Evolutionary conservation across 1,140 invertebrate species (phyloP), one percentile per base, ranked within the genome.

Genomic region (Ectropis grisescens): DNA sequence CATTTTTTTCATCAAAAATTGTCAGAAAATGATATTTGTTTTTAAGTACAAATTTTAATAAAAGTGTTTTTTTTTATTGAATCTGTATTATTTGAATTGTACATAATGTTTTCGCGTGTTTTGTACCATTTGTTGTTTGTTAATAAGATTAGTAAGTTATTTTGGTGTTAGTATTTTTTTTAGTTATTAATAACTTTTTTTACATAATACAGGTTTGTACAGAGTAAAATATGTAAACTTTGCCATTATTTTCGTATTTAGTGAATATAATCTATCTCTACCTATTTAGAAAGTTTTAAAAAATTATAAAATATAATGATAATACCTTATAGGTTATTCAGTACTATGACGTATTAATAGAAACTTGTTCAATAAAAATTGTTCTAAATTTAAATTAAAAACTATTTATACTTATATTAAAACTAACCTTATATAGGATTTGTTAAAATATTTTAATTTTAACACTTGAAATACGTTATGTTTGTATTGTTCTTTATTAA

Each of bases 311-410:
- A 47, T 41, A 36, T 57, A 48, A 58, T 40, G 49, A 47, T 65
- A 65, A 54, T 56, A 36, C 57, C 55, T 42, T 52, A 58, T 68
- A 68, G 57, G 48, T 55, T 30, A 31, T 25, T 65, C n/a, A 60
- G 51, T 59, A 54, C 46, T 56, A 51, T n/a, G n/a, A n/a, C n/a
- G n/a, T 51, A 58, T 59, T 61, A 58, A 47, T 70, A 68, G 65
- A 45, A 51, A 61, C 55, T 66, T 64, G 68, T 75, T 75, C 66
- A 72, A 75, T 66, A 72, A 61, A 51, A 56, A 64, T 66, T 72
- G 74, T 79, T 79, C 65, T 71, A 69, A 75, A 71, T 52, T 50
- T 56, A 37, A 51, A 50, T 58, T 57, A 52, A 57, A n/a, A 47
- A 36, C 45, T 64, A 69, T 64, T 64, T 66, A 72, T 62, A 66